phyloP scores from a whole-genome alignment of 2,797 vertebrate genomes.

The Trachurus trachurus region DNA sequence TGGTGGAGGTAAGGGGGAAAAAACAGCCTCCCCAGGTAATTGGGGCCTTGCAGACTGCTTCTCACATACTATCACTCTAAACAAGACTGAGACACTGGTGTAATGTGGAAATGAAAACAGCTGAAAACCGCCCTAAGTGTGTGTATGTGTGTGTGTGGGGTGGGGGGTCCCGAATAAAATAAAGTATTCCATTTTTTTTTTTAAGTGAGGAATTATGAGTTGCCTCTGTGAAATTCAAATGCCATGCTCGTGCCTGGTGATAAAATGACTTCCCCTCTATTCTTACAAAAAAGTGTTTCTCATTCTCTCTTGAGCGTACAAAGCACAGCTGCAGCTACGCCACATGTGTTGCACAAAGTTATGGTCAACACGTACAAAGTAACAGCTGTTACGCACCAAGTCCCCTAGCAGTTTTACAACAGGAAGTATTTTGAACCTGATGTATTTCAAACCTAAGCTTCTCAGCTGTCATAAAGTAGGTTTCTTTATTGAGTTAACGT shows the following conservation, averaged over 20 bases:
- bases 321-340: background rate
- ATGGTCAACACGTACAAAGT: conserved; percentile 12
- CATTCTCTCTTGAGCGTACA: background rate
- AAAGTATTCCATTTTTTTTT: conserved; percentile 37
- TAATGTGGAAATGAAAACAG: conserved; percentile 58
- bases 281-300: conserved; percentile 1
- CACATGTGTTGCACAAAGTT: background rate
- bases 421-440: conserved; percentile 41
- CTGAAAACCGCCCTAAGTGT: conserved; percentile 18
- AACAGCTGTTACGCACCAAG: conserved; percentile 30
- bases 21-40: conserved; percentile 68
- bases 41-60: conserved; percentile 60
- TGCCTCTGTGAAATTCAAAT: conserved; percentile 24
- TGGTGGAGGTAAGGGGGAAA: conserved; percentile 59
- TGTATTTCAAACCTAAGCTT: conserved; percentile 34
- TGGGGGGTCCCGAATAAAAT: conserved; percentile 23
- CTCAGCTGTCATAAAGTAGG: conserved; percentile 56
- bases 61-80: conserved; percentile 50
- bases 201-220: conserved; percentile 11
- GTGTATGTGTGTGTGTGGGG: no score
- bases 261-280: conserved; percentile 17
- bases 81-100: conserved; percentile 37
- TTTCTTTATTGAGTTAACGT: conserved; percentile 51
- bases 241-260: background rate
- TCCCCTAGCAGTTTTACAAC: conserved; percentile 1